Evolutionary conservation across 2,797 vertebrate species (phyloP).

Genomic region (Tapirus indicus): DNA sequence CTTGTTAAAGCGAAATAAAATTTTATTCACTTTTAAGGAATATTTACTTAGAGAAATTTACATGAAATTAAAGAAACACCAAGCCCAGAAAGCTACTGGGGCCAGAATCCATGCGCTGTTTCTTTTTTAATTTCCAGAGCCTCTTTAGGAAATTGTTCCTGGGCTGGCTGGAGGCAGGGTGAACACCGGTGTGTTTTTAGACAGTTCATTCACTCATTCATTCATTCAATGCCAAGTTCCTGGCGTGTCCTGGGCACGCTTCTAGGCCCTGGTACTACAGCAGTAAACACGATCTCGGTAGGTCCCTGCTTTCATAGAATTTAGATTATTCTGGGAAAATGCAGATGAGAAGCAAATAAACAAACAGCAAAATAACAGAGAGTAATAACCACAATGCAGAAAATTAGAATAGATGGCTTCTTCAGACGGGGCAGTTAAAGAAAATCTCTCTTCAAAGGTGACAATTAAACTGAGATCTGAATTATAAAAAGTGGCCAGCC

Average conservation of each 20-base stretch:
- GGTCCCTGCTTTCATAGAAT: neutral
- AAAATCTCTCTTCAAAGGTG: neutral
- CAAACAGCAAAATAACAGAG: neutral
- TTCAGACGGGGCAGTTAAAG: neutral
- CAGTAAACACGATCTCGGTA: neutral
- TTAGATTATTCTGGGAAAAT: neutral
- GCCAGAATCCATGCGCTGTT: constrained; percentile 26
- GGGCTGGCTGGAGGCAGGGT: constrained; percentile 12
- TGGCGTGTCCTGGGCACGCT: neutral
- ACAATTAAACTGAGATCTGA: neutral
- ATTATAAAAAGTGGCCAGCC: neutral
- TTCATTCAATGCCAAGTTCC: neutral
- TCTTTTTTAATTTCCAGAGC: constrained; percentile 39
- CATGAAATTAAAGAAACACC: constrained; percentile 89
- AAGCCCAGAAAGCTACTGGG: constrained; percentile 70
- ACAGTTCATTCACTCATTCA: neutral
- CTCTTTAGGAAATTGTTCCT: constrained; percentile 54
- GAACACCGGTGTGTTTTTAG: neutral
- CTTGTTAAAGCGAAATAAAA: constrained; percentile 94
- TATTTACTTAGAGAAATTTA: constrained; percentile 92
- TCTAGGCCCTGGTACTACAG: neutral
- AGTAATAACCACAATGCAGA: neutral
- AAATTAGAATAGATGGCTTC: neutral
- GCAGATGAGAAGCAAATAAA: neutral
- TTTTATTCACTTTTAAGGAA: constrained; percentile 94